Evolutionary conservation across 2,888 invertebrate species (phyloP).

Genomic region (Stenodema calcarata): DNA sequence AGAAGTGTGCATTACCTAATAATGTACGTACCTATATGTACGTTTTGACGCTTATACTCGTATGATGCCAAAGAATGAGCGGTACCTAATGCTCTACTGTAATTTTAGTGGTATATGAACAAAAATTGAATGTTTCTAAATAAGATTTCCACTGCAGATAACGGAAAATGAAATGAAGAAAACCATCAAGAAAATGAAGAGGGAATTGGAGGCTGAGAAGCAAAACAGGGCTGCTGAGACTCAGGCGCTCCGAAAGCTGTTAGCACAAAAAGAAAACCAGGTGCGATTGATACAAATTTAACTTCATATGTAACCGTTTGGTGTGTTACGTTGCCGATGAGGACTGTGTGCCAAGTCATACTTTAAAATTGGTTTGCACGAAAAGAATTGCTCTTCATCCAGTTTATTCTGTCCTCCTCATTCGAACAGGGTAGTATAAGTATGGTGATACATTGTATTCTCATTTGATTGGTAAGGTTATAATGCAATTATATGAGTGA

Average conservation of each 20-base stretch:
- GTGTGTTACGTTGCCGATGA: no score
- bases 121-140: background rate
- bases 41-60: background rate
- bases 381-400: no score
- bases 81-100: no score
- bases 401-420: no score
- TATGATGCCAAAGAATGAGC: no score
- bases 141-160: background rate
- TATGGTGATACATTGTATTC: background rate
- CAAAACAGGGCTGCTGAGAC: background rate
- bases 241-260: background rate
- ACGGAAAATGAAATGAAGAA: background rate
- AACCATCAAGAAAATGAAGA: background rate
- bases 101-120: no score
- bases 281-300: background rate
- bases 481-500: background rate
- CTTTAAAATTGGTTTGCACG: no score
- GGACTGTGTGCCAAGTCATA: no score
- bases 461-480: background rate
- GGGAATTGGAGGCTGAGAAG: background rate
- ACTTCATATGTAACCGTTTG: no score
- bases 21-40: background rate
- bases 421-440: no score
- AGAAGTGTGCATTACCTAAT: background rate
- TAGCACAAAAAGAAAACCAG: slow-evolving; percentile 16